Evolutionary conservation across 2,888 invertebrate genomes (phyloP).

Genomic region (Pterostichus madidus): DNA sequence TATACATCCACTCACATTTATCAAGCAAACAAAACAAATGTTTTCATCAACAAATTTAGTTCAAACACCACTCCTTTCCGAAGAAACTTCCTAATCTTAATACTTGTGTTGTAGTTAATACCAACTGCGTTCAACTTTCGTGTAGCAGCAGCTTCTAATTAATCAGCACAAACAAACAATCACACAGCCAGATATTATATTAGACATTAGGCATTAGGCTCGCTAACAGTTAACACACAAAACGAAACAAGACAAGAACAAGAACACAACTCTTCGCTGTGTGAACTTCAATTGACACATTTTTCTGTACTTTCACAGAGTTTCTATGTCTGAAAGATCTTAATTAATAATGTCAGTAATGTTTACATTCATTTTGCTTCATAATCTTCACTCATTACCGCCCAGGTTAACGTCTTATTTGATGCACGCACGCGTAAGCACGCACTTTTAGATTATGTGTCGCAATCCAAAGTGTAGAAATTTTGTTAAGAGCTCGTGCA

Average conservation of each 20-base stretch:
- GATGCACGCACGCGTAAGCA: background rate
- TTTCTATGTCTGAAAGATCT: constrained; percentile 53
- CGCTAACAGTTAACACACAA: background rate
- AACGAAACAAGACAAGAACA: background rate
- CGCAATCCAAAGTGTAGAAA: constrained; percentile 9
- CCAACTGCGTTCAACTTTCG: background rate
- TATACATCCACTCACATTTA: too few relatives aligned
- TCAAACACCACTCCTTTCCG: background rate
- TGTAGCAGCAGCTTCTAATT: background rate
- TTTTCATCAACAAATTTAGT: too few relatives aligned
- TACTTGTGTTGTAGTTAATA: too few relatives aligned
- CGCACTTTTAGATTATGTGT: background rate
- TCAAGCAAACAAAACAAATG: too few relatives aligned
- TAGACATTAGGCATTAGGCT: background rate
- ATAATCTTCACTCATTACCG: constrained; percentile 25
- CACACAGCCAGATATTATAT: background rate
- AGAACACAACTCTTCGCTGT: background rate
- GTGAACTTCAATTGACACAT: constrained; percentile 58
- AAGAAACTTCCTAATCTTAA: background rate
- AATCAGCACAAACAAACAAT: constrained; percentile 3
- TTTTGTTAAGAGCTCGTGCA: constrained; percentile 2
- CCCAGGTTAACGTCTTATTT: constrained; percentile 9
- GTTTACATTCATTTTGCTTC: constrained; percentile 43
- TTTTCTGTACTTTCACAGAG: constrained; percentile 59
- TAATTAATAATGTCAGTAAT: constrained; percentile 56